Evolutionary conservation across 2,888 invertebrate genomes (phyloP), one percentile per base, ranked within the genome.

Genomic region (Drosophila bunnanda): DNA sequence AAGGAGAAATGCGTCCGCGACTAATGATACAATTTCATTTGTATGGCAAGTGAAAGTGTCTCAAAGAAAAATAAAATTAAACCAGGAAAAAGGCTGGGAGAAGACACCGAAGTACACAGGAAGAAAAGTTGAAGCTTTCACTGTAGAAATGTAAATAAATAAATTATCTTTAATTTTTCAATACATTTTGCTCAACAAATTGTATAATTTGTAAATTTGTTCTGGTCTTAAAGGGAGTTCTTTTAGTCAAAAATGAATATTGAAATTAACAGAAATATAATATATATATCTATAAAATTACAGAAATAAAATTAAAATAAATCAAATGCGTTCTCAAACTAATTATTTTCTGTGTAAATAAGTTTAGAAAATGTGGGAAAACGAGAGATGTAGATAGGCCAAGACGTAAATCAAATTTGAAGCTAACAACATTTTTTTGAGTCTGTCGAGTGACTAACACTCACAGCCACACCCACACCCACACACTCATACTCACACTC

Each of bases 11-110:
- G 36, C 76, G 74, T 64, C 65, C 68, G 60, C 70, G 54, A 50
- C 76, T 77, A 69, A 78, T 78, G 75, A 78, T 76, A 71, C 28
- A 80, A 72, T 66, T 65, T 77, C 53, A 73, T 76, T 69, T 70
- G 71, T 66, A 44, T 57, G 71, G 58, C 75, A 75, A 59, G 54
- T 58, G 80, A 64, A 79, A 71, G 71, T 77, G 65, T 57, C 32
- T 46, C 13, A 22, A 39, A 12, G 32, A 22, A 15, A 52, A 38
- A 13, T 34, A 56, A 20, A 20, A 58, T 43, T 20, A 34, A 13
- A 15, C 5, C 20, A 25, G 41, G 3, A 22, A 32, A 20, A 43
- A 22, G 4, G 30, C n/a, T 43, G 5, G 13, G 15, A 41, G 6
- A 56, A 57, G 15, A n/a, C 9, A 48, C 13, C 25, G n/a, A 13